These are phyloP conservation scores for Hapalemur alaotrensis DNA, from an alignment of 2,797 vertebrate species.

Conservation along the genomic window DNA sequence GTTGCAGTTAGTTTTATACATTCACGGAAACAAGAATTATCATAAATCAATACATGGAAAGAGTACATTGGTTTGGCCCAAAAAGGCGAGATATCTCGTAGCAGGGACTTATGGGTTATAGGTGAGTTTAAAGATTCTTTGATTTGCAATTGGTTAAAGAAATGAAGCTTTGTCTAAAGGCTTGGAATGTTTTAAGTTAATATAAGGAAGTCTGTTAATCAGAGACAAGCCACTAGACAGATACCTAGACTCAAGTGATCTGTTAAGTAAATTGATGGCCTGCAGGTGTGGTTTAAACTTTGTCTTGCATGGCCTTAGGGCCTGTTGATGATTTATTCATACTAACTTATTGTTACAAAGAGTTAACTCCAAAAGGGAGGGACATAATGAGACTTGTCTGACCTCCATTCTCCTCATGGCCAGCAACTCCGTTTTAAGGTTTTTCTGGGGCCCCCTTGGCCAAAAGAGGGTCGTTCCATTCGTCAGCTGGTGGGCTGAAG, in stretches of 20 bases:
- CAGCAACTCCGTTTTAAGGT: neutral
- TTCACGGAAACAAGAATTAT: neutral
- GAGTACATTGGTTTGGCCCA: neutral
- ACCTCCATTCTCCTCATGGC: neutral
- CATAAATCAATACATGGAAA: neutral
- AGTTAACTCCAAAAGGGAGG: neutral
- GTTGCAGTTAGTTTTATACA: neutral
- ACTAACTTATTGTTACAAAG: neutral
- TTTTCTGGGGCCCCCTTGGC: neutral
- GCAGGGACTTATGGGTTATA: neutral
- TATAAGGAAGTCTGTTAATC: neutral
- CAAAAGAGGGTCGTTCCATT: neutral
- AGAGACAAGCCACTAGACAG: neutral
- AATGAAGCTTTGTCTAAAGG: neutral
- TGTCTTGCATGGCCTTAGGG: neutral
- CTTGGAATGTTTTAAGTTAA: neutral
- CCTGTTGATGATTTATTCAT: neutral
- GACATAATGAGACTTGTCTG: neutral
- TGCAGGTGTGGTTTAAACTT: neutral
- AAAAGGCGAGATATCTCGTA: neutral
- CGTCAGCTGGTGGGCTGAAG: neutral
- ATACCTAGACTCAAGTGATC: neutral
- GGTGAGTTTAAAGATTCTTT: neutral
- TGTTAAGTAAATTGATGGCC: neutral
- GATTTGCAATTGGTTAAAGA: neutral